Evolutionary conservation across 2,888 invertebrate species (phyloP).

Genomic region (Drosophila incognita): DNA sequence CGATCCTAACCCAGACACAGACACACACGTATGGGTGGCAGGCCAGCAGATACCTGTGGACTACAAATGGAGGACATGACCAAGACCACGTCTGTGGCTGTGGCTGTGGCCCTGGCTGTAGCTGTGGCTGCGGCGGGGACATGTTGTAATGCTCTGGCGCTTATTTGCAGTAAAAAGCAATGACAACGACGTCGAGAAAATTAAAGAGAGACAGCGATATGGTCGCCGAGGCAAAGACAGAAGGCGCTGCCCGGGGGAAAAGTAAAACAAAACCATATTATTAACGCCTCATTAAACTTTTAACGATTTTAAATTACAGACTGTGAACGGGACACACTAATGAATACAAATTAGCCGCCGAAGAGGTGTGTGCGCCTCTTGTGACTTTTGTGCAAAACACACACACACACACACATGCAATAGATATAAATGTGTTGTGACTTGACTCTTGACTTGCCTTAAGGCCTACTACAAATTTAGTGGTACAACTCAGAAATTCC

Average conservation of each 20-base stretch:
- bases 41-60: conserved; percentile 2
- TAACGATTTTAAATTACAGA: conserved; percentile 81
- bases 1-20: conserved; percentile 34
- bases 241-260: conserved; percentile 34
- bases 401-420: not conserved
- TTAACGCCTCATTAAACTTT: conserved; percentile 82
- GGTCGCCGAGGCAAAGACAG: conserved; percentile 13
- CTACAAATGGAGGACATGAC: conserved; percentile 23
- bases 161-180: conserved; percentile 78
- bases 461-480: conserved; percentile 25
- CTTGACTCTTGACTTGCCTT: conserved; percentile 9
- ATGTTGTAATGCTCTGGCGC: conserved; percentile 63
- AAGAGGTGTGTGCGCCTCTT: conserved; percentile 52
- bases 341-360: conserved; percentile 80
- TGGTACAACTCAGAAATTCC: conserved; percentile 20
- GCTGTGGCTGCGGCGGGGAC: conserved; percentile 6
- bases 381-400: conserved; percentile 36
- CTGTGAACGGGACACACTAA: conserved; percentile 72
- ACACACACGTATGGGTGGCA: conserved; percentile 54
- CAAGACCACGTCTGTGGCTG: conserved; percentile 14
- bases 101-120: not conserved
- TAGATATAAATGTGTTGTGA: conserved; percentile 14
- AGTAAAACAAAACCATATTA: conserved; percentile 80
- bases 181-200: conserved; percentile 68
- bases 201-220: conserved; percentile 36